Evolutionary conservation across 1,140 invertebrate genomes (phyloP).

Genomic region (Zaprionus lachaisei): DNA sequence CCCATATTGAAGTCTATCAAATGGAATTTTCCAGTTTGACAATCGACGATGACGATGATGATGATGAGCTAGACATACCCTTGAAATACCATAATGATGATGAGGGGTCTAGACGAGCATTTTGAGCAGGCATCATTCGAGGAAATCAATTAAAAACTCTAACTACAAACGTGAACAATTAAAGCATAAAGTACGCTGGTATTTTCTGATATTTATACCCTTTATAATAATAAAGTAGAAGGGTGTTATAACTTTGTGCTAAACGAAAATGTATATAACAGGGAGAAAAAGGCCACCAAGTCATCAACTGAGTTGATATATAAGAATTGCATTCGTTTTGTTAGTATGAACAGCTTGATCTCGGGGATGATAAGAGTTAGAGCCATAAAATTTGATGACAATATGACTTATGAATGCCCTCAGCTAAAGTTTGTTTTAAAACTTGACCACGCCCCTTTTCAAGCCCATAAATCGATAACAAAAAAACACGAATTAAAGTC

Average conservation of each 20-base stretch:
- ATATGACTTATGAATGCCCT: not conserved
- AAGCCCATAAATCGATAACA: not conserved
- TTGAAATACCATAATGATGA: conserved; percentile 2
- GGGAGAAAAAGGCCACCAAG: not conserved
- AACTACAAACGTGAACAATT: not conserved
- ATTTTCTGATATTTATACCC: not conserved
- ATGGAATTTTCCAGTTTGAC: conserved; percentile 3
- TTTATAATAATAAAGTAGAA: not conserved
- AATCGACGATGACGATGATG: not conserved
- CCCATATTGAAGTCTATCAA: conserved; percentile 2
- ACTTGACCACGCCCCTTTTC: not conserved
- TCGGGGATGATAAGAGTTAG: not conserved
- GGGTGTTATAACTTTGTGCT: not conserved
- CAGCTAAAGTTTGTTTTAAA: not conserved
- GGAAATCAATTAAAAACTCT: conserved; percentile 24
- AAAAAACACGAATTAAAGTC: not conserved
- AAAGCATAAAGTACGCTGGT: not conserved
- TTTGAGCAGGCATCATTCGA: conserved; percentile 11
- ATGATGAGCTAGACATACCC: conserved; percentile 3
- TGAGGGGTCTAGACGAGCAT: not conserved
- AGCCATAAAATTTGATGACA: not conserved
- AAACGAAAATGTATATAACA: not conserved
- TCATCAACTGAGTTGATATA: too few species aligned
- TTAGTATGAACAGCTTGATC: not conserved
- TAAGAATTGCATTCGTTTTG: too few species aligned